Percentiles rank a stretch among this genome's conserved stretches.
Evolutionary conservation across 2,113 vertebrate genomes (phyloP).

Genomic region (Pica pica): DNA sequence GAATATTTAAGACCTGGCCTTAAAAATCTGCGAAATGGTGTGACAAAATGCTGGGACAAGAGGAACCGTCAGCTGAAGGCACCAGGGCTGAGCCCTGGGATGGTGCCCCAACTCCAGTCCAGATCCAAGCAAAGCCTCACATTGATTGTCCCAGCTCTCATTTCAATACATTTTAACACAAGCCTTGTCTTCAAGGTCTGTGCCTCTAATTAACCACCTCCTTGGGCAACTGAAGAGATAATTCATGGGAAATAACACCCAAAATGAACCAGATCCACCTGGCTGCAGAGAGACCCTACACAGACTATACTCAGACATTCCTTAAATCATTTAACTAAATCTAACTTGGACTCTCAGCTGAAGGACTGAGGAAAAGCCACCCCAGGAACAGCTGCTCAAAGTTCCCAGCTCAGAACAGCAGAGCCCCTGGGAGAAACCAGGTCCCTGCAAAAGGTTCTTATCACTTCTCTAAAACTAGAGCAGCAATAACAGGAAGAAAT

Average conservation of each 20-base stretch:
- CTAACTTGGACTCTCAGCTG: not conserved
- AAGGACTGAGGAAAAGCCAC: not conserved
- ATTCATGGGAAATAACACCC: not conserved
- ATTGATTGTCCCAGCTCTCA: rapidly evolving
- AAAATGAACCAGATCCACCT: not conserved
- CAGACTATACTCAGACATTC: not conserved
- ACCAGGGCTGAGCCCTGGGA: not conserved
- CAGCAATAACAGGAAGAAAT: conserved; percentile 55
- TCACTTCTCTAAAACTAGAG: not conserved
- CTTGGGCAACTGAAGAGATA: not conserved
- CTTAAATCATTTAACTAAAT: not conserved
- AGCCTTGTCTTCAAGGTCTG: not conserved
- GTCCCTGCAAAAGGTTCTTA: not conserved
- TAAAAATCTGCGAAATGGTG: not conserved
- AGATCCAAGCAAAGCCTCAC: not conserved
- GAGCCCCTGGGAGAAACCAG: not conserved
- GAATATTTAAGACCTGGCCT: not conserved
- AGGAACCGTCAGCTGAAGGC: not conserved
- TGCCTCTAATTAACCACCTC: not conserved
- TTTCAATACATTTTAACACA: not conserved
- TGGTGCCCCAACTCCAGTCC: not conserved
- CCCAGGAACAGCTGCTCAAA: not conserved
- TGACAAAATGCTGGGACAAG: rapidly evolving
- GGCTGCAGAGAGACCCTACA: not conserved
- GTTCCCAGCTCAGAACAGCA: not conserved